Percentiles rank a stretch among this genome's conserved stretches.
Evolutionary conservation across 2,113 vertebrate species (phyloP).

Genomic region (Redunca redunca): DNA sequence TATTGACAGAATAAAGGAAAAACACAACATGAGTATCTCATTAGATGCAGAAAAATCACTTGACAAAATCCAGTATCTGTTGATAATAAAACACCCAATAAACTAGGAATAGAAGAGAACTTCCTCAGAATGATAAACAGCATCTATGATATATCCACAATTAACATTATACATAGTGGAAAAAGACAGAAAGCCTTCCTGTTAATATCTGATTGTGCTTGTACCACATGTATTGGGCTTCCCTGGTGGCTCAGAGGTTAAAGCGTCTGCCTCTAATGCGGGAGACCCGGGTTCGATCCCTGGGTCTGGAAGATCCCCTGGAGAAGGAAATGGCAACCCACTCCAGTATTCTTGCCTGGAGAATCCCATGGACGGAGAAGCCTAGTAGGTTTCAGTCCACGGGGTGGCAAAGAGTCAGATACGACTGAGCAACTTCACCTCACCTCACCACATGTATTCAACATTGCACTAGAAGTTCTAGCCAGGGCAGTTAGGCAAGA

Average conservation of each 20-base stretch:
- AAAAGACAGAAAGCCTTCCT: background rate
- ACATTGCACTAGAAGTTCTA: background rate
- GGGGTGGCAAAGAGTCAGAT: too few species aligned
- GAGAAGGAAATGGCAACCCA: too few species aligned
- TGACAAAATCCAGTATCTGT: background rate
- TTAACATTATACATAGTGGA: background rate
- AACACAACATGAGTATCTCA: background rate
- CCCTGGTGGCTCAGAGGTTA: too few species aligned
- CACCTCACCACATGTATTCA: background rate
- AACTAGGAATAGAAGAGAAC: background rate
- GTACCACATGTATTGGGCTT: background rate
- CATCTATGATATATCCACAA: background rate
- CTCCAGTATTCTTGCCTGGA: too few species aligned
- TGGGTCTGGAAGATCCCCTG: too few species aligned
- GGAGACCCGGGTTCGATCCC: too few species aligned
- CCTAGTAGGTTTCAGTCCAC: too few species aligned
- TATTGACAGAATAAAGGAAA: background rate
- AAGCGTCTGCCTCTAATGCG: too few species aligned
- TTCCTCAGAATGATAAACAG: background rate
- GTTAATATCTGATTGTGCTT: background rate
- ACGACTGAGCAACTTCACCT: too few species aligned
- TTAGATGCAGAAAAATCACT: background rate
- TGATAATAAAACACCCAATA: background rate
- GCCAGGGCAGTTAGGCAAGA: background rate
- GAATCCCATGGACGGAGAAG: too few species aligned